Evolutionary conservation across 2,797 vertebrate genomes (phyloP).

Genomic region (Chrysocyon brachyurus): DNA sequence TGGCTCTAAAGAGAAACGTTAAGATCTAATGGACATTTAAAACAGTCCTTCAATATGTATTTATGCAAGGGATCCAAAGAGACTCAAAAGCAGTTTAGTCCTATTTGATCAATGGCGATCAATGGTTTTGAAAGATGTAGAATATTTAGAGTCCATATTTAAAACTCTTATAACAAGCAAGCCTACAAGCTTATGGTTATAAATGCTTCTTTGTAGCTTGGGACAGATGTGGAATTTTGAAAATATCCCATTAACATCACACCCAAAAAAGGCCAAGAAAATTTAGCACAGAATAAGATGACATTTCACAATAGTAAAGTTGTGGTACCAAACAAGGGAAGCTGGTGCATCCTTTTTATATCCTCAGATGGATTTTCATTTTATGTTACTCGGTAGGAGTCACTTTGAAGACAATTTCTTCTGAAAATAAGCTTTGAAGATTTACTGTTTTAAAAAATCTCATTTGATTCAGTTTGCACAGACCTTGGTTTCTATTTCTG

Average conservation of each 20-base stretch:
- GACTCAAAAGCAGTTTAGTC: slow-evolving; percentile 76
- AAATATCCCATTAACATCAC: slow-evolving; percentile 72
- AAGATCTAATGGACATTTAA: slow-evolving; percentile 82
- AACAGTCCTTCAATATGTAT: slow-evolving; percentile 81
- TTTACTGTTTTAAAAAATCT: slow-evolving; percentile 73
- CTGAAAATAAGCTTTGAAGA: slow-evolving; percentile 74
- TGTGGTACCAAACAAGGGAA: slow-evolving; percentile 57
- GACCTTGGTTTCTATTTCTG: slow-evolving; percentile 52
- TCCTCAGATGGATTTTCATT: slow-evolving; percentile 74
- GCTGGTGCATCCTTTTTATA: slow-evolving; percentile 72
- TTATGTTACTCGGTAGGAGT: slow-evolving; percentile 66
- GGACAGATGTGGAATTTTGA: slow-evolving; percentile 74
- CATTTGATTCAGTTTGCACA: slow-evolving; percentile 65
- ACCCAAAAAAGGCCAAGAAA: slow-evolving; percentile 70
- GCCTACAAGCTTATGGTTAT: slow-evolving; percentile 49
- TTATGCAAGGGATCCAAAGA: slow-evolving; percentile 80
- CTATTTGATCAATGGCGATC: slow-evolving; percentile 79
- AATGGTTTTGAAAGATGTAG: slow-evolving; percentile 76
- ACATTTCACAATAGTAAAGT: slow-evolving; percentile 72
- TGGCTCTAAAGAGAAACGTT: slow-evolving; percentile 81
- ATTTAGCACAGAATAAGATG: slow-evolving; percentile 75
- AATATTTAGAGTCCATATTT: slow-evolving; percentile 79
- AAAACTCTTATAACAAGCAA: slow-evolving; percentile 70
- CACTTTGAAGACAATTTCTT: slow-evolving; percentile 78
- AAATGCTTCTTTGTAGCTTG: slow-evolving; percentile 71